Percentiles rank a stretch among this genome's conserved stretches.
phyloP scores from a whole-genome alignment of 2,113 vertebrate genomes.

The Tapirus terrestris region DNA sequence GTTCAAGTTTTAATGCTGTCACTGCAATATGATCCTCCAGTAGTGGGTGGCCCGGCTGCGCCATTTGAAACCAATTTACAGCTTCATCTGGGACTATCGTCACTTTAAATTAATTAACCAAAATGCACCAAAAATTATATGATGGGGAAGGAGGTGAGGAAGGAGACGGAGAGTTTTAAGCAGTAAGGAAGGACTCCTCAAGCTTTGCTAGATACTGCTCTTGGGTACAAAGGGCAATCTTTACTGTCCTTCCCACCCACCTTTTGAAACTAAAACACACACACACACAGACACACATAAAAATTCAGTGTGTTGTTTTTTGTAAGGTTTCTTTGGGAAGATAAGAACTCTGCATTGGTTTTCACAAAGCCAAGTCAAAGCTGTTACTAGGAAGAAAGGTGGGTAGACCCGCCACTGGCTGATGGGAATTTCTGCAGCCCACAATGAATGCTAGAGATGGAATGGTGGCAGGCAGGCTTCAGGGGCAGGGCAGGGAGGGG shows the following conservation, averaged over 20 bases:
- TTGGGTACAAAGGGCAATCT: neutral
- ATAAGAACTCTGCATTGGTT: neutral
- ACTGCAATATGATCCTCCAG: constrained; percentile 81
- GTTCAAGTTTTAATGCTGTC: constrained; percentile 84
- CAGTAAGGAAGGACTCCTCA: neutral
- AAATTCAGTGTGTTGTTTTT: neutral
- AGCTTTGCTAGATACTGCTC: neutral
- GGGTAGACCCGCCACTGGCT: accelerated
- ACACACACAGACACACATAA: neutral
- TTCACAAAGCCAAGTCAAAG: neutral
- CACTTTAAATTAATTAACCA: constrained; percentile 87
- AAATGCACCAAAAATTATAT: constrained; percentile 79
- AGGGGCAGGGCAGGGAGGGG: neutral
- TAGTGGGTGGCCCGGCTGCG: constrained; percentile 85
- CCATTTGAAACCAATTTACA: constrained; percentile 88
- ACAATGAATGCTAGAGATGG: neutral
- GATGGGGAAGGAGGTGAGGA: neutral
- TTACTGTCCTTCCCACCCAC: neutral
- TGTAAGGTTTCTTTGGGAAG: constrained; percentile 48
- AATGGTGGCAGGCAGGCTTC: accelerated
- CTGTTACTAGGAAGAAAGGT: neutral
- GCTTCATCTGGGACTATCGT: constrained; percentile 84
- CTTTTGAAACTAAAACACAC: constrained; percentile 28
- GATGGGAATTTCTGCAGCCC: neutral
- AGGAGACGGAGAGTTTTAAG: neutral